These are phyloP conservation scores for Penaeus monodon DNA, from an alignment of 2,888 invertebrate species.

Conservation along the genomic window DNA sequence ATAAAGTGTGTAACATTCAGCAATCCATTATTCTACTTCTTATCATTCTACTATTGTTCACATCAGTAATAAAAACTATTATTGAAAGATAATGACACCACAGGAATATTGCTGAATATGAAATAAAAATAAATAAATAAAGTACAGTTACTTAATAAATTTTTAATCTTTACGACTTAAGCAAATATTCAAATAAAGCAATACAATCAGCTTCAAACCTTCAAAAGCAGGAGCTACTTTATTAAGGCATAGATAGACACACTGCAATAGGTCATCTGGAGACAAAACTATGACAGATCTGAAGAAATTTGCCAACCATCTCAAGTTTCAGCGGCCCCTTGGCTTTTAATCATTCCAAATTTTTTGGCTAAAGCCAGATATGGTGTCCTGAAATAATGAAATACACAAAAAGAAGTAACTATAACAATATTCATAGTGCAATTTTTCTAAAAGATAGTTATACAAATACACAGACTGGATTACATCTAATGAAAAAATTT, in stretches of 20 bases:
- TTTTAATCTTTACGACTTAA: too few relatives aligned
- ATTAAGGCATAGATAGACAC: constrained; percentile 95
- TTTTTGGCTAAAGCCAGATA: constrained; percentile 93
- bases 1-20: too few relatives aligned
- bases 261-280: constrained; percentile 89
- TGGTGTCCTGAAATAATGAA: constrained; percentile 79
- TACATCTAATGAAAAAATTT: not conserved
- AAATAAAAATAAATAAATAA: too few relatives aligned
- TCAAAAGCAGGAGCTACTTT: constrained; percentile 87
- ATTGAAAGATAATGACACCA: too few relatives aligned
- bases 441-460: not conserved
- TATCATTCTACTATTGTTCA: too few relatives aligned
- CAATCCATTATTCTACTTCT: too few relatives aligned
- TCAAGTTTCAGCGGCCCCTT: constrained; percentile 89
- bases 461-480: not conserved
- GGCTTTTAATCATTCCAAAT: constrained; percentile 88
- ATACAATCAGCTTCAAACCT: constrained; percentile 25
- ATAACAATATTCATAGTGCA: constrained; percentile 6
- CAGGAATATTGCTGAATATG: too few relatives aligned
- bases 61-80: too few relatives aligned
- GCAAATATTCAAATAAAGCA: too few relatives aligned
- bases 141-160: too few relatives aligned
- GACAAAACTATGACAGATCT: constrained; percentile 89
- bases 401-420: constrained; percentile 67
- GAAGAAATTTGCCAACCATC: constrained; percentile 88